Percentiles rank a stretch among this genome's conserved stretches.
Evolutionary conservation across 2,888 invertebrate genomes (phyloP).

Genomic region (Tenthredo distinguenda): DNA sequence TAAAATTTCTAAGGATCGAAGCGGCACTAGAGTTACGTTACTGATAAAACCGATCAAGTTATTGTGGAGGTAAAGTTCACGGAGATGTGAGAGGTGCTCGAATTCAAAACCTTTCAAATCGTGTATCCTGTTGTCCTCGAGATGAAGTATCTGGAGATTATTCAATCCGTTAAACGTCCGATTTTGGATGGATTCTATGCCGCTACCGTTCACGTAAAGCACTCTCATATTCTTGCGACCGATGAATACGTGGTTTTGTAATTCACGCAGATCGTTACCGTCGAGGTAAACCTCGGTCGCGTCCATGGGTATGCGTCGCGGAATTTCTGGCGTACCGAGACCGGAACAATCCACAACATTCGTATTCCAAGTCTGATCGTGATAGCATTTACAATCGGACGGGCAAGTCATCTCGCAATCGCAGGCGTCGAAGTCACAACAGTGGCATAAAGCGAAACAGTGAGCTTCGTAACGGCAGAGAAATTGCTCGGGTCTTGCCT

Average conservation of each 20-base stretch:
- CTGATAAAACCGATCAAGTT: conserved; percentile 89
- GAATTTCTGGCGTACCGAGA: conserved; percentile 88
- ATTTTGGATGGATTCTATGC: conserved; percentile 91
- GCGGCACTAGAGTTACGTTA: conserved; percentile 88
- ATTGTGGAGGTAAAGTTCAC: conserved; percentile 92
- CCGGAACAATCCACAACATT: conserved; percentile 95
- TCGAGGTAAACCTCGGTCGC: conserved; percentile 96
- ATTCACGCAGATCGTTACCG: conserved; percentile 91
- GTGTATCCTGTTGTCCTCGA: conserved; percentile 91
- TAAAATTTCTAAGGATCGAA: conserved; percentile 89
- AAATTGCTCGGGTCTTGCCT: conserved; percentile 90
- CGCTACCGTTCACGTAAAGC: conserved; percentile 91
- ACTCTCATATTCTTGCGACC: conserved; percentile 94
- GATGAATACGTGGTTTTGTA: conserved; percentile 93
- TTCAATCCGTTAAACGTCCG: conserved; percentile 93
- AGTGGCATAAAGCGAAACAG: conserved; percentile 96
- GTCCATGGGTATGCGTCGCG: conserved; percentile 94
- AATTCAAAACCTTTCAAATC: conserved; percentile 92
- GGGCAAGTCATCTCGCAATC: conserved; percentile 99
- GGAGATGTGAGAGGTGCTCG: conserved; percentile 88
- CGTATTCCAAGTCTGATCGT: conserved; percentile 95
- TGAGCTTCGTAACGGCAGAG: conserved; percentile 95
- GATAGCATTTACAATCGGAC: conserved; percentile 95
- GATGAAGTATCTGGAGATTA: conserved; percentile 88
- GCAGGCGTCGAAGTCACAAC: conserved; percentile 97